Evolutionary conservation across 2,113 vertebrate species (phyloP), one percentile per base, ranked within the genome.

Genomic region (Gopherus evgoodei): DNA sequence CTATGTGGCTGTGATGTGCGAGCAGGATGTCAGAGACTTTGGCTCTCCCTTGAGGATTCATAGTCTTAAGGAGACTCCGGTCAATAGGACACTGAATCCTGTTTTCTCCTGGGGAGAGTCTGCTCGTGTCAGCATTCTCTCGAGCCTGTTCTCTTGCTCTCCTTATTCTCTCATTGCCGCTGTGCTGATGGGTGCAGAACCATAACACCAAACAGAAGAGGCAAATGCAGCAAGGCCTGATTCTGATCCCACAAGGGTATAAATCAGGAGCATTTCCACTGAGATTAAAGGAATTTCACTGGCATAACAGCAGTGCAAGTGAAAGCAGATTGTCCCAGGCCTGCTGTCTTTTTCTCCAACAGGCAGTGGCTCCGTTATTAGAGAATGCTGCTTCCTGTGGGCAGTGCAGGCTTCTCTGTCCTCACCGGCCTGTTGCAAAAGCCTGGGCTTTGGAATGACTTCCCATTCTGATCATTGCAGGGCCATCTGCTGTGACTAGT

Each of bases 191-290:
- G 35, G 31, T 35, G 62, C 29, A 14, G 31, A 69, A 69, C 35
- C 62, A n/a, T 62, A 31, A 35, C 12, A 6, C 62, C 35, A n/a
- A 69, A 17, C 62, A n/a, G 35, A 69, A n/a, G 35, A 9, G 65
- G 53, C 12, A 38, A 50, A 54, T 91, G 93, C 83, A 54, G 89
- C 59, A 24, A 0, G 6, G 53, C 35, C 89, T 91, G 3, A 0
- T 35, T 62, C 72, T 93, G 85, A 93, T 88, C 91, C 49, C 4
- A 2, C 76, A 8, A 5, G 0, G 89, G 84, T 93, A 93, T 97
- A 96, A 96, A 97, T 96, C 81, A 89, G 94, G 97, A 97, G 93
- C 97, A 87, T 84, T 93, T 75, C 95, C 96, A 89, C 44, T 0
- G 96, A 92, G 95, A 95, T 95, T 85, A 62, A 90, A 0, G 79